These are phyloP conservation scores for Poliocrania exsul DNA, from an alignment of 2,797 vertebrate species.

Conservation along the genomic window DNA sequence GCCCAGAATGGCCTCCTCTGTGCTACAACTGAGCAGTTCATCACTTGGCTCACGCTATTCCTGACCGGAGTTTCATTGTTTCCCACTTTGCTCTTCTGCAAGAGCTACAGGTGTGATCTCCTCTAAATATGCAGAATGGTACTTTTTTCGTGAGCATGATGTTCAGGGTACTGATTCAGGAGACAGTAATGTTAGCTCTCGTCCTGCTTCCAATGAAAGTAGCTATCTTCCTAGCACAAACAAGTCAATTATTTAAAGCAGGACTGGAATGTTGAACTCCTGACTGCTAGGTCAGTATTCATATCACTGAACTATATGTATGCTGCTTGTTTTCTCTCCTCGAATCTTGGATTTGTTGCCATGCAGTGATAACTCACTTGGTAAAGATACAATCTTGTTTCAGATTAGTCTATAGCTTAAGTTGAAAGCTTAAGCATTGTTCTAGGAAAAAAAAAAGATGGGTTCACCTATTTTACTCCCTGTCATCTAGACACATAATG, in stretches of 20 bases:
- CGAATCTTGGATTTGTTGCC: background rate
- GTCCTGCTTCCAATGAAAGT: background rate
- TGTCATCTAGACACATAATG: background rate
- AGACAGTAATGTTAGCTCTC: background rate
- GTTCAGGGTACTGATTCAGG: background rate
- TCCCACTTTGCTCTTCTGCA: background rate
- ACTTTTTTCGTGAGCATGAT: background rate
- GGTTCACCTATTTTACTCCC: background rate
- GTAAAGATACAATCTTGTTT: background rate
- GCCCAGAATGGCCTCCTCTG: background rate
- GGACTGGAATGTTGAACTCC: background rate
- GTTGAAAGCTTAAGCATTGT: background rate
- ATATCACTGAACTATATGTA: background rate
- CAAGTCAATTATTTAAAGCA: background rate
- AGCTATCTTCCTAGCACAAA: background rate
- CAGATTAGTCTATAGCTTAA: background rate
- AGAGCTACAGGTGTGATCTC: background rate
- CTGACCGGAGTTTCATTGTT: background rate
- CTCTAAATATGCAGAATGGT: fast-evolving
- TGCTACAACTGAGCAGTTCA: background rate
- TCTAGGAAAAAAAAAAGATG: background rate
- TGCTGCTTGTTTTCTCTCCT: background rate
- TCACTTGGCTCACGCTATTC: background rate
- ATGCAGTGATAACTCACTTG: background rate
- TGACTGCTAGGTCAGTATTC: background rate